Evolutionary conservation across 1,140 invertebrate genomes (phyloP), one percentile per base, ranked within the genome.

Genomic region (Eriocheir sinensis): DNA sequence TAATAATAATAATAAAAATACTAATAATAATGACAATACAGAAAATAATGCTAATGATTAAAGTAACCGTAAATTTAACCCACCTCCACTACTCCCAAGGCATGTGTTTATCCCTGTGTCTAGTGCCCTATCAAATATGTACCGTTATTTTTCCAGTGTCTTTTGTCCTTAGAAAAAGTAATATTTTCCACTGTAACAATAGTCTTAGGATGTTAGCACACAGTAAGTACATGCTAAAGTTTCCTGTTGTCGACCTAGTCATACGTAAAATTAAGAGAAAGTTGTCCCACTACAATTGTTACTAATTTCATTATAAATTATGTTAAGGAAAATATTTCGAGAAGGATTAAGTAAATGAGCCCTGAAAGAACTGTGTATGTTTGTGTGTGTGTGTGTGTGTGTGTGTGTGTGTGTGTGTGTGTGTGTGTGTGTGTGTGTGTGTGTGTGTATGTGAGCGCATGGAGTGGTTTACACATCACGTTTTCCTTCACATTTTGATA

Each of bases 351-450:
- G 83, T 40, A n/a, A 86, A 41, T 3, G 83, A 86, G 15, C 34
- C 12, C 15, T 41, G 36, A 86, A 8, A 40, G 1, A 38, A 3
- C 3, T 17, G 34, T 86, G 15, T 9, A 41, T n/a, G 83, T n/a
- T 6, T 86, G 34, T 86, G 83, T 36, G 83, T 86, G 83, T 86
- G 83, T 36, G 83, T 86, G 83, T 86, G 83, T 86, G 34, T 36
- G 34, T 83, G 80, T 83, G 80, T 83, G 80, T 83, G 80, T 83
- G 80, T 83, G 80, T 83, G 80, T 83, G 80, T 83, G 80, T 83
- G 60, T 72, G 60, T 72, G 60, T 72, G 60, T 72, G 80, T 38
- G 30, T 34, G 36, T 83, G 80, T 83, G 36, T 38, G 80, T 83
- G 34, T 34, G 36, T 83, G 80, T 83, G 36, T n/a, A n/a, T 38